Base-by-base conservation (phyloP, 2,113 vertebrate species). In the Nestor notabilis region DNA sequence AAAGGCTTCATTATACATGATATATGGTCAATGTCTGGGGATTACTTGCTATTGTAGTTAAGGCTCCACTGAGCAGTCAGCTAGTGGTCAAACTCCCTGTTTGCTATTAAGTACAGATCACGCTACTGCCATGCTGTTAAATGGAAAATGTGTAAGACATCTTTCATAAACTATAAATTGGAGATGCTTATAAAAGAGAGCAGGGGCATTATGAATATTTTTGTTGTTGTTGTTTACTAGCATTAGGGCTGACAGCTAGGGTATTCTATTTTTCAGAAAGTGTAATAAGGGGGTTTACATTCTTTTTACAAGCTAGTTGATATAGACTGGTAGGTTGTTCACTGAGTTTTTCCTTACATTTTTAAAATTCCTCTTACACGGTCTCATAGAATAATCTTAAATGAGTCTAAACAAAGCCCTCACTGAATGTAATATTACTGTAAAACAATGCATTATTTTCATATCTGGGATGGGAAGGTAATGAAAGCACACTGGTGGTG, bases 371-470 rank as follows among this genome's bases (percentile, higher is more conserved):
- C 14, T 90, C 12, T 90, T 83, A 35, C 10, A n/a, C 25, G 49
- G 23, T 25, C 18, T 80, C 49, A 79, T 68, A 66, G 35, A 70
- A 96, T n/a, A 96, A 82, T 87, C 78, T 69, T 83, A 87, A 95
- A 41, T 75, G 19, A 96, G 11, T 75, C 75, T 93, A 91, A 93
- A 72, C 19, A 92, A 95, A 94, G 27, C 31, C 71, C 43, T 85
- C 1, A 0, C 44, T 70, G 69, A 76, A 90, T 25, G 17, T 23
- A 90, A 17, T 69, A n/a, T 52, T 74, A 53, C 41, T 78, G 18
- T 56, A 93, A 88, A 90, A 6, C 25, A 70, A 25, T 24, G 23
- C 37, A n/a, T 86, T 87, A 37, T 85, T 94, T 95, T 82, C 37
- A 65, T 50, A 49, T 41, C 37, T 70, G n/a, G 70, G 66, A 91